Evolutionary conservation across 2,888 invertebrate genomes (phyloP), one percentile per base, ranked within the genome.

Genomic region (Sympetrum striolatum): DNA sequence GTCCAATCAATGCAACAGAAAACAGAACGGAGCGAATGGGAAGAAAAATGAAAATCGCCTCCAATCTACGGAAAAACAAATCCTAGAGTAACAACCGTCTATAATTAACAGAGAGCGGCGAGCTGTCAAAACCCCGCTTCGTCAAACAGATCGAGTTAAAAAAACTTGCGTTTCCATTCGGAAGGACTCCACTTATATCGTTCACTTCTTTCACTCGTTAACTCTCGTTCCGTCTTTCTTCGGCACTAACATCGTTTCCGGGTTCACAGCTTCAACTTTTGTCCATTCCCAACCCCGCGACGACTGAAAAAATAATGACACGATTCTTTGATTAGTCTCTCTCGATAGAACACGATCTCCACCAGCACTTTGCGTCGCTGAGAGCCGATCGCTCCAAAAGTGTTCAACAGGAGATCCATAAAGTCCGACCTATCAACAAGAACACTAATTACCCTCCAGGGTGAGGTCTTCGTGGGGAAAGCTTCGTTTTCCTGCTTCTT

Each of bases 401-500:
- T 73, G 73, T 73, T 73, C 73, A 31, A 31, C 25, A 73, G 25
- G 73, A 31, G 14, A 73, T 73, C 31, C 10, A 31, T 14, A 73
- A 73, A 73, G 73, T 73, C 10, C 73, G 31, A 31, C 31, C 25
- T 31, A 73, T 73, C 25, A 73, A 73, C 31, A 31, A 25, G 73
- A 25, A 31, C 73, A 73, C 73, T 73, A 73, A 10, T 0, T 31
- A 73, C 31, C 31, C 73, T 73, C 25, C 25, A 73, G 22, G 73
- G 25, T 31, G 73, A 73, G 31, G 73, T 25, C 25, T n/a, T 73
- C 31, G 12, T 25, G 73, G 31, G 14, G 18, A 31, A 31, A 73
- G 31, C 73, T 31, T 25, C 31, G 73, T 0, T 31, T 3, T 14
- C 73, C 92, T 80, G 92, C 92, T 92, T 92, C 93, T 93, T 93